Percentiles rank a stretch among this genome's conserved stretches.
phyloP scores from a whole-genome alignment of 2,113 vertebrate species.

The Bambusicola thoracicus region DNA sequence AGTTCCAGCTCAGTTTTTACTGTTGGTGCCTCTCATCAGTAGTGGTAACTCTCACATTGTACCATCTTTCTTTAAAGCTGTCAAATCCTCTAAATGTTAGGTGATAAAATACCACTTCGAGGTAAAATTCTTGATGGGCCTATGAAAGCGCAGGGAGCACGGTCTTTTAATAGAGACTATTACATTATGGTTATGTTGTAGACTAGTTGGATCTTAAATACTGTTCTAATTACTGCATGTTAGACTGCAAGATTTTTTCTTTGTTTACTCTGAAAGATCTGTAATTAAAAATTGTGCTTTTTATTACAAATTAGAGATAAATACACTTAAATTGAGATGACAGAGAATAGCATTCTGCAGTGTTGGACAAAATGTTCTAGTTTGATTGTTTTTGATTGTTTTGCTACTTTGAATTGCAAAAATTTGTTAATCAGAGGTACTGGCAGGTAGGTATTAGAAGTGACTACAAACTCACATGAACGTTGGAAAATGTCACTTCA shows the following conservation, averaged over 20 bases:
- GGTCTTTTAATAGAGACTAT: neutral
- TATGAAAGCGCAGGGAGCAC: neutral
- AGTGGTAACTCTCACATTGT: neutral
- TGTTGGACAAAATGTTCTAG: neutral
- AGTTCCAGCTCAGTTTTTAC: neutral
- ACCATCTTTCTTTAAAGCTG: neutral
- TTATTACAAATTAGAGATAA: neutral
- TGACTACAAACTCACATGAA: neutral
- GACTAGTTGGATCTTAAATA: neutral
- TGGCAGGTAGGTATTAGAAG: neutral
- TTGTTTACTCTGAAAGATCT: neutral
- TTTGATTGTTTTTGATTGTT: neutral
- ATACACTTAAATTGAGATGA: neutral
- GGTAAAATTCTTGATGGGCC: neutral
- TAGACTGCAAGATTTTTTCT: neutral
- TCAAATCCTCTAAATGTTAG: neutral
- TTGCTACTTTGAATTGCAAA: neutral
- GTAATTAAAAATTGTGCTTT: neutral
- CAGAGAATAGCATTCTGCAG: neutral
- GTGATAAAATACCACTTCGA: neutral
- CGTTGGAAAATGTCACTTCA: neutral
- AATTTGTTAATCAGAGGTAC: neutral
- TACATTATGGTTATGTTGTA: neutral
- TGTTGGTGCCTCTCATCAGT: neutral
- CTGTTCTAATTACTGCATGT: neutral